Evolutionary conservation across 2,797 vertebrate species (phyloP).

Genomic region (Argya squamiceps): DNA sequence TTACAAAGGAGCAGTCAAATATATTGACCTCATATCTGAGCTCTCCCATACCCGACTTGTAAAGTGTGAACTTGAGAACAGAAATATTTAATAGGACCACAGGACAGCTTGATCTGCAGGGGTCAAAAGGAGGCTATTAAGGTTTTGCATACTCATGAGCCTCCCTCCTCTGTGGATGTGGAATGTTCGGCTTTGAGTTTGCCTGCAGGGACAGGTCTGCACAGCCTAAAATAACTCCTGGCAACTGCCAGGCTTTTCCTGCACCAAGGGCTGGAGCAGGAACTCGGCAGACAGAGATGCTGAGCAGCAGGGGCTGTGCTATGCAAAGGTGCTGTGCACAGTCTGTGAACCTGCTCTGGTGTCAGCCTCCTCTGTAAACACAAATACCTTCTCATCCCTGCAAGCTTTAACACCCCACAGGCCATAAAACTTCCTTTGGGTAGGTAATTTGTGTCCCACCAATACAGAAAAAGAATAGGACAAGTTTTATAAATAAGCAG

Average conservation of each 20-base stretch:
- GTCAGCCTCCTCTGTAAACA: background rate
- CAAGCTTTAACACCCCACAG: background rate
- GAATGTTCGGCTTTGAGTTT: background rate
- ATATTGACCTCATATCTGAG: background rate
- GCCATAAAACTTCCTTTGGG: slow-evolving; percentile 18
- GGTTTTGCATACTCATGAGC: background rate
- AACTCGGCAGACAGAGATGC: background rate
- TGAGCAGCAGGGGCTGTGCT: background rate
- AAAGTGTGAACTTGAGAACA: background rate
- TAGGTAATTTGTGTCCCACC: slow-evolving; percentile 17
- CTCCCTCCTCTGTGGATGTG: background rate
- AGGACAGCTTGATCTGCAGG: background rate
- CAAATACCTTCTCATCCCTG: background rate
- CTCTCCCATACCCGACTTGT: background rate
- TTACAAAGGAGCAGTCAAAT: background rate
- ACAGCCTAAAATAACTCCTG: background rate
- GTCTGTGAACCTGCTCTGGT: background rate
- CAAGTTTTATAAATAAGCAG: slow-evolving; percentile 67
- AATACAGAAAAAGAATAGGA: slow-evolving; percentile 13
- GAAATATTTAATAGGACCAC: background rate
- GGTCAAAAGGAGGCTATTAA: background rate
- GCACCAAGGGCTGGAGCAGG: background rate
- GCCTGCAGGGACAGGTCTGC: background rate
- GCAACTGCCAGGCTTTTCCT: background rate
- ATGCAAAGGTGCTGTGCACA: background rate